phyloP scores from a whole-genome alignment of 2,888 invertebrate species.

The Eristalis pertinax region DNA sequence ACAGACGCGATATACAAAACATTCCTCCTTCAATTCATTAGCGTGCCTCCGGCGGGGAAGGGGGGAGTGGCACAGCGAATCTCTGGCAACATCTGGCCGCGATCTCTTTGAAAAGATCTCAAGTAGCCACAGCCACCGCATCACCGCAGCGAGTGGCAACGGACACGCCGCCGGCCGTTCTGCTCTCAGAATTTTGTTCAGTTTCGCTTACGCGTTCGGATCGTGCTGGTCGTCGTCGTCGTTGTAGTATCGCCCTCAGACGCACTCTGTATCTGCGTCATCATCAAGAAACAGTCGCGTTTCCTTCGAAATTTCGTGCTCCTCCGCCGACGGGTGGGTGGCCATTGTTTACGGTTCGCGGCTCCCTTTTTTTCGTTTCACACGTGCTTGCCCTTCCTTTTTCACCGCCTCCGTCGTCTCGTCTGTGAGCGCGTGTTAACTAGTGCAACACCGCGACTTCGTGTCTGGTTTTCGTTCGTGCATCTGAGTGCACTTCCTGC shows the following conservation, averaged over 20 bases:
- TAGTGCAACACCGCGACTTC: slow-evolving; percentile 39
- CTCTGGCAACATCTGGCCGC: slow-evolving; percentile 50
- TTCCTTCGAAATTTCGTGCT: background rate
- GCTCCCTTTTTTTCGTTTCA: slow-evolving; percentile 12
- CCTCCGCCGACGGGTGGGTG: background rate
- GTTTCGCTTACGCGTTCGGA: slow-evolving; percentile 59
- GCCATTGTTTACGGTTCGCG: background rate
- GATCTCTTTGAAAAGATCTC: slow-evolving; percentile 60
- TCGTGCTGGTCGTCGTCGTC: slow-evolving; percentile 50
- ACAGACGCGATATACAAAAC: slow-evolving; percentile 29
- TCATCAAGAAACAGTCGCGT: background rate
- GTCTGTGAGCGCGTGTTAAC: slow-evolving; percentile 7
- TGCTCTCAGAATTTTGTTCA: slow-evolving; percentile 46
- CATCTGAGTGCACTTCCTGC: slow-evolving; percentile 47
- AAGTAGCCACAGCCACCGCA: slow-evolving; percentile 48
- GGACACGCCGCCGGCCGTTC: slow-evolving; percentile 19
- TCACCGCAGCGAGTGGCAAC: slow-evolving; percentile 27
- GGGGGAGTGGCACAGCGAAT: slow-evolving; percentile 11
- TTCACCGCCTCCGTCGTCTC: too few relatives aligned
- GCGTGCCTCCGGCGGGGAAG: background rate
- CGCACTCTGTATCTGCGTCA: background rate
- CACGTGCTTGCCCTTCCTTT: slow-evolving; percentile 42
- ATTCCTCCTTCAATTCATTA: slow-evolving; percentile 53
- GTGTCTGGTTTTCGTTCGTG: slow-evolving; percentile 9
- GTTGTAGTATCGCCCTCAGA: background rate